Conservation (phyloP, 2,113 vertebrate genomes). For the Leucopsar rothschildi region DNA sequence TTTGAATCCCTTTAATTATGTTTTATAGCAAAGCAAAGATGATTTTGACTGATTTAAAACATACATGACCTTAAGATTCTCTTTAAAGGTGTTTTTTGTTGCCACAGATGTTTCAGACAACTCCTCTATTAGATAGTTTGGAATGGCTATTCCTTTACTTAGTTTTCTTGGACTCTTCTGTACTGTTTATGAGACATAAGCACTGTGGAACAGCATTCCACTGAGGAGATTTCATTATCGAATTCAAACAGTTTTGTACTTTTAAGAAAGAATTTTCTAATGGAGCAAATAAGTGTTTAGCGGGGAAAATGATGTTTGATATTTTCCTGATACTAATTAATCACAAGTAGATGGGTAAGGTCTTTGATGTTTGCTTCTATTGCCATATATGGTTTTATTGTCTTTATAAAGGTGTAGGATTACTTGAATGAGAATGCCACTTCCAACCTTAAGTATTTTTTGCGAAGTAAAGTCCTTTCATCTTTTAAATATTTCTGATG, state of each 20-base stretch:
- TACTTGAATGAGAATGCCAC: not conserved
- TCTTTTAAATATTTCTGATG: not conserved
- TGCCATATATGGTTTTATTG: not conserved
- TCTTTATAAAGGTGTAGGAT: not conserved
- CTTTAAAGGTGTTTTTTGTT: not conserved
- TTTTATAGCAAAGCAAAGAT: not conserved
- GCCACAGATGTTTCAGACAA: not conserved
- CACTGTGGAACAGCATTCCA: not conserved
- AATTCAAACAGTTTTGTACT: not conserved
- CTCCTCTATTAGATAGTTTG: not conserved
- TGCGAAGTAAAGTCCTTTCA: not conserved
- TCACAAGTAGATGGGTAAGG: not conserved
- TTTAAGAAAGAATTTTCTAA: not conserved
- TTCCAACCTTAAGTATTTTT: not conserved
- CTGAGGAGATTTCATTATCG: not conserved
- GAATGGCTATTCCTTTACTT: not conserved
- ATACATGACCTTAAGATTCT: not conserved
- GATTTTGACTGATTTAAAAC: not conserved
- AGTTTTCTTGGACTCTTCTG: not conserved
- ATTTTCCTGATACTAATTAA: not conserved
- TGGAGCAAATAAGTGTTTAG: not conserved
- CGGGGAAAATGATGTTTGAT: not conserved
- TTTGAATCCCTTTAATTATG: slow-evolving; percentile 12
- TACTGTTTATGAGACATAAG: not conserved
- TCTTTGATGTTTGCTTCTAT: not conserved